Evolutionary conservation across 1,140 invertebrate genomes (phyloP).

Genomic region (Araneus ventricosus): DNA sequence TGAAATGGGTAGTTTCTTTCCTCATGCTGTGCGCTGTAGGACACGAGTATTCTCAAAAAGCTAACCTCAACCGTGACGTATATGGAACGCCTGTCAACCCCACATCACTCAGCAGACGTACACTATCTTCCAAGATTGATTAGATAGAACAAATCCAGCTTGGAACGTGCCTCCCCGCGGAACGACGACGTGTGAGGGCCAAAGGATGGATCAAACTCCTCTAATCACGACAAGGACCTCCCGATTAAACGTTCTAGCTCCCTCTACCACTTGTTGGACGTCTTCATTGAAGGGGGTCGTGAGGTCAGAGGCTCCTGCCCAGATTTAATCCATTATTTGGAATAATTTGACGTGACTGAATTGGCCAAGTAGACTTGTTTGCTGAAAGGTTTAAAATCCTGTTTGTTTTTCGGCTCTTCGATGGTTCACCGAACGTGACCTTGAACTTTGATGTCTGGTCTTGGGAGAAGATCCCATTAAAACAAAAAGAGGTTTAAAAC

Average conservation of each 20-base stretch:
- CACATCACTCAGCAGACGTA: not conserved
- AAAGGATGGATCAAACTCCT: not conserved
- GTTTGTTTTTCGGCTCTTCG: not conserved
- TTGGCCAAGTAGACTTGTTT: not conserved
- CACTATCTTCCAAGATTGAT: not conserved
- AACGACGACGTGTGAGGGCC: slow-evolving; percentile 31
- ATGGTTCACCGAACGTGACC: not conserved
- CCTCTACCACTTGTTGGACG: not conserved
- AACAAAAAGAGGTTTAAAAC: too few relatives aligned
- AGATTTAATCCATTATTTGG: slow-evolving; percentile 1
- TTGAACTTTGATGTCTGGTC: not conserved
- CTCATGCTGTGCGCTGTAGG: not conserved
- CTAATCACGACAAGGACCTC: slow-evolving; percentile 21
- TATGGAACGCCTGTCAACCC: not conserved
- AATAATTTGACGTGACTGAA: slow-evolving; percentile 35
- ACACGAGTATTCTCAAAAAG: not conserved
- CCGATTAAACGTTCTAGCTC: not conserved
- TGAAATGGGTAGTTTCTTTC: not conserved
- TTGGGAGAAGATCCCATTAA: not conserved
- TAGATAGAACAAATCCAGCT: not conserved
- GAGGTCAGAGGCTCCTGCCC: not conserved
- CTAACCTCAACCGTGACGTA: not conserved
- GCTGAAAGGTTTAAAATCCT: not conserved
- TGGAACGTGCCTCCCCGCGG: not conserved
- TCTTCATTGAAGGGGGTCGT: slow-evolving; percentile 7